These are phyloP conservation scores for Halcyon smyrnensis DNA, from an alignment of 2,797 vertebrate genomes.

Conservation along the genomic window DNA sequence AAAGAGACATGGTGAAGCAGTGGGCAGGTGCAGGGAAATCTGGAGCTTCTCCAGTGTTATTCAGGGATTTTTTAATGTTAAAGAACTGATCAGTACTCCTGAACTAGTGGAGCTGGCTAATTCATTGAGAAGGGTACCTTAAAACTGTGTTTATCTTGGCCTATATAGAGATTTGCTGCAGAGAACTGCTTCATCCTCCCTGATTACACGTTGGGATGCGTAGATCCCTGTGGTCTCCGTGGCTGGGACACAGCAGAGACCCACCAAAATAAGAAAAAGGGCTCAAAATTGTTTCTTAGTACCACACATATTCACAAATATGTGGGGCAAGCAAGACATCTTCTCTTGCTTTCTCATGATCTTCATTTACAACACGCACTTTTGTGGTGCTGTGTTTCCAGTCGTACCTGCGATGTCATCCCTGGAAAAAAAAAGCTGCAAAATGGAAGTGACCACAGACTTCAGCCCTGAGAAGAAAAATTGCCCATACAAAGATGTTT, in stretches of 20 bases:
- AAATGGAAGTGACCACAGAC: neutral
- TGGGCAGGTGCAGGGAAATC: neutral
- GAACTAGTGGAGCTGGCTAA: neutral
- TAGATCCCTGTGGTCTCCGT: neutral
- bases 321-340: neutral
- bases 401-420: neutral
- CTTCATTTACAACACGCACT: neutral
- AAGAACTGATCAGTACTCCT: neutral
- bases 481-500: neutral
- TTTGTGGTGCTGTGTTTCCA: neutral
- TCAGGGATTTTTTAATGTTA: neutral
- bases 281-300: neutral
- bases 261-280: neutral
- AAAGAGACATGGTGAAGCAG: neutral
- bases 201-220: neutral
- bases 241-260: neutral
- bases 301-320: neutral
- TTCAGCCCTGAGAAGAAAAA: neutral
- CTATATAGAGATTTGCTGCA: neutral
- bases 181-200: neutral
- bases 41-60: neutral
- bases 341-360: neutral
- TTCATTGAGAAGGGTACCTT: neutral
- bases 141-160: neutral
- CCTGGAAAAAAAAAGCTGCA: neutral